A percentile compares a stretch with the other conserved stretches of the same genome.
Evolutionary conservation across 2,797 vertebrate genomes (phyloP).

Genomic region (Xenentodon cancila): DNA sequence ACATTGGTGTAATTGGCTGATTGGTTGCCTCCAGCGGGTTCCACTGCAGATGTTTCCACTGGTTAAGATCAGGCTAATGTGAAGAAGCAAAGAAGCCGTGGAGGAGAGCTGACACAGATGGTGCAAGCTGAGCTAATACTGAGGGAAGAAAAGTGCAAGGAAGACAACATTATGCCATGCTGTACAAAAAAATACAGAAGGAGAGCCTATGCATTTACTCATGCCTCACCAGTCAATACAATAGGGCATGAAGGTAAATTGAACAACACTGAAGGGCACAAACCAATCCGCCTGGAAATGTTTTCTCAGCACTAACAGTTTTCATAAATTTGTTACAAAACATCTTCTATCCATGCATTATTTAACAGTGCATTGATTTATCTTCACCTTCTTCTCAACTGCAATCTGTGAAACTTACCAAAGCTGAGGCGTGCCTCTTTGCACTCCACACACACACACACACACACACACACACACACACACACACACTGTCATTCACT

Average conservation of each 20-base stretch:
- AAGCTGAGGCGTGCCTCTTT: constrained; percentile 32
- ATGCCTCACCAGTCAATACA: constrained; percentile 33
- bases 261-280: constrained; percentile 37
- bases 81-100: background rate
- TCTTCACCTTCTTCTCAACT: constrained; percentile 33
- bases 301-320: constrained; percentile 37
- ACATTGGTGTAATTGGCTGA: constrained; percentile 53
- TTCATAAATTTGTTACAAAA: constrained; percentile 45
- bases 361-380: constrained; percentile 53
- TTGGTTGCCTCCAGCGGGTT: constrained; percentile 46
- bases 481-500: constrained; percentile 48
- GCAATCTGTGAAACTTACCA: constrained; percentile 40
- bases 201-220: constrained; percentile 24
- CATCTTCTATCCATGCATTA: constrained; percentile 44
- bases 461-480: constrained; percentile 30
- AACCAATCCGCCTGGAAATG: constrained; percentile 51
- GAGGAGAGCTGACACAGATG: constrained; percentile 42
- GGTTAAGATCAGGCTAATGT: constrained; percentile 48
- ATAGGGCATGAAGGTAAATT: constrained; percentile 26
- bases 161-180: constrained; percentile 22
- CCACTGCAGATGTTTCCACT: constrained; percentile 36
- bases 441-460: constrained; percentile 30
- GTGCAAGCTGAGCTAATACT: constrained; percentile 34
- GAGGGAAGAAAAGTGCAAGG: constrained; percentile 26
- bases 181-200: constrained; percentile 33